Evolutionary conservation across 2,888 invertebrate genomes (phyloP).

Genomic region (Melieria omissa): DNA sequence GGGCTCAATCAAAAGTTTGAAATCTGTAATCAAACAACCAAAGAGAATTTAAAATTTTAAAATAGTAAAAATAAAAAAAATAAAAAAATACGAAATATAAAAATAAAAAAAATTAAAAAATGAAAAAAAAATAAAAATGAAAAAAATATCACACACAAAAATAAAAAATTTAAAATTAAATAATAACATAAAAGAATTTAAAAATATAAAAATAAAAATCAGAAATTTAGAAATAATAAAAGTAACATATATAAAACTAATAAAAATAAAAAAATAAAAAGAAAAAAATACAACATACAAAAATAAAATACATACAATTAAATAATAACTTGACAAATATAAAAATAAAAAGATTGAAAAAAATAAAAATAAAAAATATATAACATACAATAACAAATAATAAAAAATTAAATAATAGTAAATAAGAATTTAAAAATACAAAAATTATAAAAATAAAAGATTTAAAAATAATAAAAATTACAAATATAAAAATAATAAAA

Average conservation of each 20-base stretch:
- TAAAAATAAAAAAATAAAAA: slow-evolving; percentile 16
- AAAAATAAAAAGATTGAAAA: slow-evolving; percentile 8
- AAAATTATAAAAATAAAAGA: slow-evolving; percentile 17
- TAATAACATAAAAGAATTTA: slow-evolving; percentile 7
- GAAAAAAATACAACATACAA: slow-evolving; percentile 10
- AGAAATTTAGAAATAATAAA: slow-evolving; percentile 5
- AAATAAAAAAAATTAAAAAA: slow-evolving; percentile 15
- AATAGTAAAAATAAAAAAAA: slow-evolving; percentile 14
- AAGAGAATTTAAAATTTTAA: slow-evolving; percentile 13
- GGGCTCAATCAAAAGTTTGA: background rate
- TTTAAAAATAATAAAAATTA: slow-evolving; percentile 3
- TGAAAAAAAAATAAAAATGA: too few relatives aligned
- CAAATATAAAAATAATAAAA: background rate
- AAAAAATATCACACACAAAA: slow-evolving; percentile 16
- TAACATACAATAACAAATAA: slow-evolving; percentile 16
- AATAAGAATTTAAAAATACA: slow-evolving; percentile 9
- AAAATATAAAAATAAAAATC: slow-evolving; percentile 14
- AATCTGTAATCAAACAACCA: background rate
- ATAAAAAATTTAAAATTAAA: slow-evolving; percentile 11
- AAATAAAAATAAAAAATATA: slow-evolving; percentile 15
- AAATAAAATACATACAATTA: slow-evolving; percentile 11
- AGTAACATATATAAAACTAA: background rate
- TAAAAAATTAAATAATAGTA: slow-evolving; percentile 20
- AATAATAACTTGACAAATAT: slow-evolving; percentile 5
- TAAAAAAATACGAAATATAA: slow-evolving; percentile 18